Evolutionary conservation across 2,797 vertebrate species (phyloP), one percentile per base, ranked within the genome.

Genomic region (Amazona ochrocephala): DNA sequence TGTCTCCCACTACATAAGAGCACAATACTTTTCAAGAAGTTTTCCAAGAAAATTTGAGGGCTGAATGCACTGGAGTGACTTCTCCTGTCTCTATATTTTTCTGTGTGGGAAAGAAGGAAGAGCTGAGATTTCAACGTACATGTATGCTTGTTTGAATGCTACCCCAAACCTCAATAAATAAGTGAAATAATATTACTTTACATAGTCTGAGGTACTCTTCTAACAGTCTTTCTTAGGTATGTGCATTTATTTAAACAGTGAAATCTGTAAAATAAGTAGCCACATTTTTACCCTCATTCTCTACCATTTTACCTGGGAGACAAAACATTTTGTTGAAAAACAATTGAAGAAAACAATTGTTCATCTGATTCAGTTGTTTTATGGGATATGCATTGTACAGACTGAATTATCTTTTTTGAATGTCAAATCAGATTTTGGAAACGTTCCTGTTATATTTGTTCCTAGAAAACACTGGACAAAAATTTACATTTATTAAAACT

Each of bases 401-500:
- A 65, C 8, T 16, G 24, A 89, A 48, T 34, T 41, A 8, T 44
- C 23, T 70, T 87, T 80, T 82, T 70, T 79, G 32, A 79, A 87
- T 37, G 58, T 89, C 75, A 73, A 74, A 86, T 78, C 51, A 37
- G 23, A 89, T 87, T 94, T 93, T 7, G 15, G 72, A 80, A 90
- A 56, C 11, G 10, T 24, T 88, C 58, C 30, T 71, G 37, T 64
- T 75, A 27, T 22, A 61, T 84, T 83, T 90, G n/a, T 64, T 86
- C 44, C 74, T 94, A 79, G 45, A 66, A 94, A 95, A 88, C 56
- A 58, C 50, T 68, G 54, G 66, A 32, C 61, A 92, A 87, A 75
- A 89, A 93, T 87, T 50, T 37, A 48, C 12, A 56, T 74, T 30
- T 80, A 51, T 90, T 93, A 89, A 80, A 96, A 90, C 65, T 84